These are phyloP conservation scores for Mimachlamys varia DNA, from an alignment of 2,888 invertebrate species.

Conservation along the genomic window DNA sequence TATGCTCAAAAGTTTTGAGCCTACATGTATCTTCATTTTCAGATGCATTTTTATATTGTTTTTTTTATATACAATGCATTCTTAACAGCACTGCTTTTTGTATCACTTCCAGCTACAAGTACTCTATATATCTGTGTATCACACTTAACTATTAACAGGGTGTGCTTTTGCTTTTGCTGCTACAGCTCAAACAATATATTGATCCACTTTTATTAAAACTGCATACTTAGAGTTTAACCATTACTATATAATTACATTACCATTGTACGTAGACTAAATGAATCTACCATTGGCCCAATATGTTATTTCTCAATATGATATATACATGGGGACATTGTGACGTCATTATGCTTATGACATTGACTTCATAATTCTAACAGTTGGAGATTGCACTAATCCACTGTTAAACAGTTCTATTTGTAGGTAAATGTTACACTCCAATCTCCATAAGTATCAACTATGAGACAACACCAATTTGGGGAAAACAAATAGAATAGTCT, in stretches of 20 bases:
- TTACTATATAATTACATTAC: not conserved
- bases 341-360: too few relatives aligned
- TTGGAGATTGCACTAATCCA: too few relatives aligned
- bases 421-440: too few relatives aligned
- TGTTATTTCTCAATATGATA: too few relatives aligned
- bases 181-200: not conserved
- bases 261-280: not conserved
- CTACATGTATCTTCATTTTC: not conserved
- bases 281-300: too few relatives aligned
- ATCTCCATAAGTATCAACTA: too few relatives aligned
- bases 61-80: not conserved
- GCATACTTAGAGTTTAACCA: not conserved
- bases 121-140: not conserved
- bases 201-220: not conserved
- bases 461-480: too few relatives aligned
- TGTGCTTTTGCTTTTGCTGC: not conserved
- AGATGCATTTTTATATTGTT: not conserved
- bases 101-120: not conserved
- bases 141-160: not conserved
- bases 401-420: too few relatives aligned
- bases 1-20: not conserved
- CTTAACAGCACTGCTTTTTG: not conserved
- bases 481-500: too few relatives aligned
- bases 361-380: too few relatives aligned
- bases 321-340: too few relatives aligned